Evolutionary conservation across 2,113 vertebrate genomes (phyloP).

Genomic region (Cyanocitta stelleri): DNA sequence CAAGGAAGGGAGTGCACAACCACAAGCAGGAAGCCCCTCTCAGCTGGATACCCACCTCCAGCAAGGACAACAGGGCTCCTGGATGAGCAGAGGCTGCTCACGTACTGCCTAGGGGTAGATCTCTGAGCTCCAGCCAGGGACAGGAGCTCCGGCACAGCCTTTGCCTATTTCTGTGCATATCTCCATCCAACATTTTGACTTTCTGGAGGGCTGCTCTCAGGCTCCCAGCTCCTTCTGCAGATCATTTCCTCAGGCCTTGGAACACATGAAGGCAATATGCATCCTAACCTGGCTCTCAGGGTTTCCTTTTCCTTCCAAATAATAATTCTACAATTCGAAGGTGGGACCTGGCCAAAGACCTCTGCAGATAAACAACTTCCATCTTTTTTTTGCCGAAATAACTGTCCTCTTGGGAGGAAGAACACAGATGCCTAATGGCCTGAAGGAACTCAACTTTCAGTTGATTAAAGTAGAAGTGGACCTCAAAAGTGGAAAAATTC

Average conservation of each 20-base stretch:
- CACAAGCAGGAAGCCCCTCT: neutral
- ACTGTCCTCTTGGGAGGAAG: conserved; percentile 4
- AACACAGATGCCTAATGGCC: neutral
- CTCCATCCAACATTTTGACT: neutral
- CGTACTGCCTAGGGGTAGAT: rapidly evolving
- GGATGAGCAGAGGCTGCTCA: neutral
- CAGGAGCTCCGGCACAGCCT: neutral
- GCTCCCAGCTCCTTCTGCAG: neutral
- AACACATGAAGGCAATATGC: neutral
- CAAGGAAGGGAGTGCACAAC: neutral
- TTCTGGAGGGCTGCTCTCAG: neutral
- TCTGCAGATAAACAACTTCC: conserved; percentile 17
- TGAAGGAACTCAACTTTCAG: neutral
- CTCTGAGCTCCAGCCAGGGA: neutral
- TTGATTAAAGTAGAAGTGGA: conserved; percentile 10
- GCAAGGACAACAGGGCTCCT: neutral
- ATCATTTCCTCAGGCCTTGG: neutral
- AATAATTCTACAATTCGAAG: neutral
- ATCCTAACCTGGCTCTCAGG: neutral
- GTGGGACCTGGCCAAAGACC: neutral
- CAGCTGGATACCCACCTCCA: neutral
- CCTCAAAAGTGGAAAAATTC: neutral
- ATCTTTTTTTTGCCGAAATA: neutral
- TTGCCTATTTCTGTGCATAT: neutral
- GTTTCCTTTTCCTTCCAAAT: conserved; percentile 44